Evolutionary conservation across 35 echinoderm and acorn worm species (phyloP).

Genomic region (Holothuria glaberrima): DNA sequence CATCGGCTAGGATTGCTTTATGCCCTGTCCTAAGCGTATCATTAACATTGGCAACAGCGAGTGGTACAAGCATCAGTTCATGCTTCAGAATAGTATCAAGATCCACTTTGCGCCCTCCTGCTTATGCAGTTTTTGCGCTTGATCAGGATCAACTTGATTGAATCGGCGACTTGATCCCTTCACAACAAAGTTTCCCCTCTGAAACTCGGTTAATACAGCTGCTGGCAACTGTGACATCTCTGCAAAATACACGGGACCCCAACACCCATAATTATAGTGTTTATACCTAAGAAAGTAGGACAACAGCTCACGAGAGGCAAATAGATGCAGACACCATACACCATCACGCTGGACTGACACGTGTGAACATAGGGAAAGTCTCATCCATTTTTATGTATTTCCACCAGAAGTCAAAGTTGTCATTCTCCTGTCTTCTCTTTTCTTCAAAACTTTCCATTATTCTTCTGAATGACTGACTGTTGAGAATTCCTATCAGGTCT

Average conservation of each 20-base stretch:
- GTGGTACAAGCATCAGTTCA: conserved; percentile 27
- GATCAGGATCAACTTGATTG: too few species aligned
- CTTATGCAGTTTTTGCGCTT: conserved; percentile 49
- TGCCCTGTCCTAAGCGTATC: conserved; percentile 25
- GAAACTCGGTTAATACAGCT: conserved; percentile 26
- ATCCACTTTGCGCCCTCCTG: conserved; percentile 1
- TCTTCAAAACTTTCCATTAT: too few species aligned
- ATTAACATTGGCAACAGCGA: conserved; percentile 56
- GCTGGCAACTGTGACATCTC: conserved; percentile 16
- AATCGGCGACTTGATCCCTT: conserved; percentile 49
- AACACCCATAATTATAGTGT: conserved; percentile 6
- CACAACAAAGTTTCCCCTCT: conserved; percentile 65
- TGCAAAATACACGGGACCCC: conserved; percentile 41
- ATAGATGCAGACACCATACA: not conserved
- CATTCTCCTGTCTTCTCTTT: not conserved
- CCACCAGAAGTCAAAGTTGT: too few species aligned
- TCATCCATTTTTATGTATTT: conserved; percentile 21
- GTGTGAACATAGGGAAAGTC: not conserved
- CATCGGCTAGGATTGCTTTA: too few species aligned
- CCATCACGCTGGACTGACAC: conserved; percentile 25
- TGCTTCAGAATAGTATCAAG: conserved; percentile 18
- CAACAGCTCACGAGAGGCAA: not conserved
- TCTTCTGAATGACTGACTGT: too few species aligned
- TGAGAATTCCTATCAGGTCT: too few species aligned
- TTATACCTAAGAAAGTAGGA: conserved; percentile 27